These are phyloP conservation scores for Delichon dasypus DNA, from an alignment of 2,797 vertebrate species.

Conservation along the genomic window DNA sequence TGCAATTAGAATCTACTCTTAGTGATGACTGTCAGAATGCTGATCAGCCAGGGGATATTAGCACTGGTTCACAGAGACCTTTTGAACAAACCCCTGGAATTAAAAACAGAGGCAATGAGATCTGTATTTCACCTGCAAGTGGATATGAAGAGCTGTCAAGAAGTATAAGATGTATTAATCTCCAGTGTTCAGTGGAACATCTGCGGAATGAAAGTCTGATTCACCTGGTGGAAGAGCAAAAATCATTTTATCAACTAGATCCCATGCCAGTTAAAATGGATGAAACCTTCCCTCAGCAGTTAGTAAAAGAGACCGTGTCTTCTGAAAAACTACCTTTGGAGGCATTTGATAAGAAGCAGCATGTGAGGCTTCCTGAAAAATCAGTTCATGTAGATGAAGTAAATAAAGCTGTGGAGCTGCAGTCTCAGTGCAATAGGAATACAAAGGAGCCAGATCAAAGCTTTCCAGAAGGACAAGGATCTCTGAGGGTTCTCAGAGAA, in stretches of 20 bases:
- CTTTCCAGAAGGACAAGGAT: not conserved
- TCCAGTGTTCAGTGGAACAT: slow-evolving; percentile 59
- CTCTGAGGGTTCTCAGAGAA: not conserved
- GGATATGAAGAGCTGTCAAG: slow-evolving; percentile 4
- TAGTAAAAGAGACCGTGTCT: not conserved
- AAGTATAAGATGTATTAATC: not conserved
- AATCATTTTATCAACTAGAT: slow-evolving; percentile 67
- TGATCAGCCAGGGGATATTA: not conserved
- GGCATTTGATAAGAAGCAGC: not conserved
- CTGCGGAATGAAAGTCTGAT: slow-evolving; percentile 32
- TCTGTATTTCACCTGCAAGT: not conserved
- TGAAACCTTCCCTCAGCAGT: slow-evolving; percentile 30
- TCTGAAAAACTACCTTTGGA: slow-evolving; percentile 24
- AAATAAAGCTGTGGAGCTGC: not conserved
- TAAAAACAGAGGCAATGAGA: not conserved
- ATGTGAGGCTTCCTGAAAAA: not conserved
- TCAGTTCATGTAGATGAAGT: not conserved
- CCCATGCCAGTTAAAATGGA: slow-evolving; percentile 32
- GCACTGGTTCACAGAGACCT: not conserved
- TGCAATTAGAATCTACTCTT: slow-evolving; percentile 76
- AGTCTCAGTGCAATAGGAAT: not conserved
- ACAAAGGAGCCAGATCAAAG: not conserved
- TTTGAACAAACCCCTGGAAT: slow-evolving; percentile 55
- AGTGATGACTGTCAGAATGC: slow-evolving; percentile 61
- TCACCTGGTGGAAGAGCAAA: slow-evolving; percentile 18